A percentile compares a stretch with the other conserved stretches of the same genome.
These are phyloP conservation scores for Eucera pruinosa DNA, from an alignment of 2,888 invertebrate genomes.

Conservation along the genomic window DNA sequence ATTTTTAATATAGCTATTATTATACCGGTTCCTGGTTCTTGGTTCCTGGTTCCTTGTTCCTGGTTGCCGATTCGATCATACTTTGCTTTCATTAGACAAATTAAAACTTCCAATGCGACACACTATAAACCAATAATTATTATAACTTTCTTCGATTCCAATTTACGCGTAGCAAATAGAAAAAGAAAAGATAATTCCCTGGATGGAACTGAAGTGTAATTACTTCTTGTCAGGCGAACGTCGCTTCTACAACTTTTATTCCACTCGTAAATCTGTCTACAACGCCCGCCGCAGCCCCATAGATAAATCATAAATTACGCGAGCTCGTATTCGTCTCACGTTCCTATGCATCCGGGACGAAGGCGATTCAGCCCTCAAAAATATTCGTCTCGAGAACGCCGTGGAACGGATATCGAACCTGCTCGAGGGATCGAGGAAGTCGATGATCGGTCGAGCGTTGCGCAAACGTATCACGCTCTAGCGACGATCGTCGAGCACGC, in stretches of 20 bases:
- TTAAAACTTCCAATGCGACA: too few relatives aligned
- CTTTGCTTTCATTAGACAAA: too few relatives aligned
- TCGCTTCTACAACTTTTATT: background rate
- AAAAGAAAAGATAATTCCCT: too few relatives aligned
- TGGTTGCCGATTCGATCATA: too few relatives aligned
- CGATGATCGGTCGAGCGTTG: conserved; percentile 58
- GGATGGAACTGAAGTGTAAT: background rate
- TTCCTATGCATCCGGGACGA: conserved; percentile 23
- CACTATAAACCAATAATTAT: too few relatives aligned
- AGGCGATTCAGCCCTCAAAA: conserved; percentile 8
- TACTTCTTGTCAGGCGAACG: background rate
- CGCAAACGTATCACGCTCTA: conserved; percentile 50
- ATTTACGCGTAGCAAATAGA: background rate
- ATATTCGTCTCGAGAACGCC: conserved; percentile 18
- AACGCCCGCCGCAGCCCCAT: background rate
- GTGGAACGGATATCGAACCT: conserved; percentile 37
- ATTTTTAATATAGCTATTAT: too few relatives aligned
- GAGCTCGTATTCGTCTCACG: conserved; percentile 20
- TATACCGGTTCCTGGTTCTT: too few relatives aligned
- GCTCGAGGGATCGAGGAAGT: conserved; percentile 35
- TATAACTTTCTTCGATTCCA: too few relatives aligned
- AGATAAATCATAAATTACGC: conserved; percentile 34
- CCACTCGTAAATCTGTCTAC: background rate
- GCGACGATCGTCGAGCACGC: conserved; percentile 39
- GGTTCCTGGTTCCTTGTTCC: too few relatives aligned